Evolutionary conservation across 1,140 invertebrate species (phyloP), one percentile per base, ranked within the genome.

Genomic region (Cydia pomonella): DNA sequence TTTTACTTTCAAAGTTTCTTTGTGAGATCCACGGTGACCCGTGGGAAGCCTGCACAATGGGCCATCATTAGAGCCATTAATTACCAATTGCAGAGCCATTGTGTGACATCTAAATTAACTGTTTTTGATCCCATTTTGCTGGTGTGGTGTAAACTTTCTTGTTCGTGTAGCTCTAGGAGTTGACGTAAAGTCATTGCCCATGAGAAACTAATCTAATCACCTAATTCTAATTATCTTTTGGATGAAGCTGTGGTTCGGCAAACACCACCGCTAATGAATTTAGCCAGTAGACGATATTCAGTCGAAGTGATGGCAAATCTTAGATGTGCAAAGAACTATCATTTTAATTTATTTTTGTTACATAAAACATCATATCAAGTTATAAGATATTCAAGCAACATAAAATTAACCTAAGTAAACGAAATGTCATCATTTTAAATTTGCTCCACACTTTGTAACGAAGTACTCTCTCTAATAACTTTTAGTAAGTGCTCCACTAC

Each of bases 31-130:
- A 13, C 64, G 29, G 64, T 38, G 23, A 9, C 64, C 29, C 64
- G 64, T 69, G 64, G 64, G 64, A 69, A 41, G 29, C 79, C 78
- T 47, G 77, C 75, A 79, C 78, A 75, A 78, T 73, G 23, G 25
- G 21, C 16, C 27, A n/a, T 47, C 78, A 77, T 86, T 87, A 84
- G 84, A 82, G 79, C 83, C 82, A 84, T 87, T 89, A 89, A 89
- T 89, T 87, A 85, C 81, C 83, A 83, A 91, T 85, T 80, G 79
- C 78, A 81, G 89, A 86, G 88, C 87, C 64, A 69, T 69, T 69
- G 25, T 69, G 29, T 27, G 64, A 69, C 64, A 69, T 69, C 64
- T 69, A 69, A 69, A 69, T 69, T 69, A 69, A 69, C 64, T 69
- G 64, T 69, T 69, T 66, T 69, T 69, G 64, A 69, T 69, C 64